Conservation (phyloP, 2,797 vertebrate species). For the Nannoperca obscura region DNA sequence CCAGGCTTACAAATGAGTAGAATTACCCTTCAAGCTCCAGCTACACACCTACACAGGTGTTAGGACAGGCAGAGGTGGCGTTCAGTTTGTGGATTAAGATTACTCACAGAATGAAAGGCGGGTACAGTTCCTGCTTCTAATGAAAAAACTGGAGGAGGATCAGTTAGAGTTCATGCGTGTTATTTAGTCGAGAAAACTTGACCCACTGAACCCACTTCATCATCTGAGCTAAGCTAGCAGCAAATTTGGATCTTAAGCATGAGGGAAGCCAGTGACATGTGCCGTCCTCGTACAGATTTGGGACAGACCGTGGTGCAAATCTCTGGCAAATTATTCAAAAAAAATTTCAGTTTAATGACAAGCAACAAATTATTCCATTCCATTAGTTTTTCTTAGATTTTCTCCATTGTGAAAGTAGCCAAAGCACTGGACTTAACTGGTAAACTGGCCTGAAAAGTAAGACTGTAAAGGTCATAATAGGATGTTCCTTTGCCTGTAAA, state of each 20-base stretch:
- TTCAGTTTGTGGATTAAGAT: constrained; percentile 10
- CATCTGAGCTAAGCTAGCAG: background rate
- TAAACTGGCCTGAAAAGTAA: no score
- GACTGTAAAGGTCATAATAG: no score
- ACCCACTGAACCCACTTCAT: background rate
- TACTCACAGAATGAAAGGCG: background rate
- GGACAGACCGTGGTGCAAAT: background rate
- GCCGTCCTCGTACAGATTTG: background rate
- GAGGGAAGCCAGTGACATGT: background rate
- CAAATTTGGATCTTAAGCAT: background rate
- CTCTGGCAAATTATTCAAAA: background rate
- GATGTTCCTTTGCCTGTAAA: background rate
- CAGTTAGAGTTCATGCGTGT: background rate
- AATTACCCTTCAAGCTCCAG: constrained; percentile 2
- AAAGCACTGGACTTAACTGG: background rate
- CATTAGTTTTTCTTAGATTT: no score
- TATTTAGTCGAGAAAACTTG: background rate
- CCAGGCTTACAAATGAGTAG: constrained; percentile 43
- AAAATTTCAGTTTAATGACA: background rate
- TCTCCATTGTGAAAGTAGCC: background rate
- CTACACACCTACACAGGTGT: background rate
- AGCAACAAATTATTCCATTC: background rate
- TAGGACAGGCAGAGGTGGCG: background rate
- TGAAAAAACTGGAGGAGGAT: background rate
- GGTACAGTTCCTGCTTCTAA: background rate